These are phyloP conservation scores for Aratinga solstitialis DNA, from an alignment of 2,797 vertebrate genomes.

Conservation along the genomic window DNA sequence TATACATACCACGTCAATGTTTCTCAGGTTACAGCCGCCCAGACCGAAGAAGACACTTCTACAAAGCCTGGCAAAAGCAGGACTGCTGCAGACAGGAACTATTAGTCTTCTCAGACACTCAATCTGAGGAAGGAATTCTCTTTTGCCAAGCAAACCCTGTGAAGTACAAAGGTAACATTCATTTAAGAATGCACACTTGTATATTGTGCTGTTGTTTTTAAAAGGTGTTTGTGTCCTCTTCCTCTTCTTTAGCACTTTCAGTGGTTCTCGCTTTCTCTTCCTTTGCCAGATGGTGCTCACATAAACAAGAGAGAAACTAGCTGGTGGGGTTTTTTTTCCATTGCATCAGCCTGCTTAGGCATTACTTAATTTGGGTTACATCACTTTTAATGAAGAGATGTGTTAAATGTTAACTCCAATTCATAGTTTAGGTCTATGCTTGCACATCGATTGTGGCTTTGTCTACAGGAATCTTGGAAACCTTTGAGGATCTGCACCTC, in stretches of 20 bases:
- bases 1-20: not conserved
- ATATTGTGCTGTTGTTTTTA: not conserved
- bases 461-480: not conserved
- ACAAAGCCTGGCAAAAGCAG: not conserved
- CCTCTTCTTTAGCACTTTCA: not conserved
- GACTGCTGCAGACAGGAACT: not conserved
- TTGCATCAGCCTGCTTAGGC: not conserved
- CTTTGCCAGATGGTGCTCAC: not conserved
- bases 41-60: slow-evolving; percentile 18
- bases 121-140: slow-evolving; percentile 31
- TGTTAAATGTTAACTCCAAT: not conserved
- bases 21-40: slow-evolving; percentile 20
- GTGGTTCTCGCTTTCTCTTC: not conserved
- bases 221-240: not conserved
- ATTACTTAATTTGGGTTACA: not conserved
- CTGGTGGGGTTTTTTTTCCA: not conserved
- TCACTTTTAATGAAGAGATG: not conserved
- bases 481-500: not conserved
- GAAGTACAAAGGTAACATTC: not conserved
- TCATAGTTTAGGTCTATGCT: not conserved
- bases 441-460: not conserved
- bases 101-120: not conserved
- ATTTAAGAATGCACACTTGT: not conserved
- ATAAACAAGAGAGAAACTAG: not conserved
- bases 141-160: slow-evolving; percentile 16